Evolutionary conservation across 2,797 vertebrate species (phyloP), one percentile per base, ranked within the genome.

Genomic region (Sebastes baramenuke): DNA sequence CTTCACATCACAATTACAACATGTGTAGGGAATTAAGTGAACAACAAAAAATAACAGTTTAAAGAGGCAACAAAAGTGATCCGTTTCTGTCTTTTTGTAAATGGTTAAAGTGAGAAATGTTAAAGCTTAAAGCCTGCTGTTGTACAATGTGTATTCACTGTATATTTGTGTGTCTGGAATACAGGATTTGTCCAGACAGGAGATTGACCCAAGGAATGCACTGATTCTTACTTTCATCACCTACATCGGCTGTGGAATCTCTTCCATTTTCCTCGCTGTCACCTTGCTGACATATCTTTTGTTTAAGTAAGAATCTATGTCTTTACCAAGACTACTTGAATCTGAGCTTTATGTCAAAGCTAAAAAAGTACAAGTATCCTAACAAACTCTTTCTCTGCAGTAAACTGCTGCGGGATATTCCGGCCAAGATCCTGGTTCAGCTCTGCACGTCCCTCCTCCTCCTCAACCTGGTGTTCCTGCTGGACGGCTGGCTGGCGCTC

Each of bases 341-440:
- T 38, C 5, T 3, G 2, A 61, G 20, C 24, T 46, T 60, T 16
- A 56, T 30, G 2, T 62, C 25, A 22, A 30, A 42, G 29, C 11
- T 61, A 38, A 8, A 38, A 38, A 14, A n/a, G 6, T 24, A 20
- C 9, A 25, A 1, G 22, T 46, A 22, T 22, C 20, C 46, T 72
- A 27, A 82, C 24, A 29, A 56, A 46, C 34, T n/a, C 2, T 65
- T 27, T 89, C 86, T 83, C 12, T 72, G n/a, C 85, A 99, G 98
- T 68, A 99, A 99, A 94, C 94, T 99, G 66, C 95, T 97, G 27
- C 96, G 96, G 60, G 98, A 99, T 86, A 97, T 98, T 75, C 98
- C 98, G 2, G 97, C 98, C 65, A 99, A 99, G 96, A 99, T 99
- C 89, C 96, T 99, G 71, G 97, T 99, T 72, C 97, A 99, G 80